Base-by-base conservation (phyloP, 1,140 invertebrate genomes). In the Pachyrhynchus sulphureomaculatus region DNA sequence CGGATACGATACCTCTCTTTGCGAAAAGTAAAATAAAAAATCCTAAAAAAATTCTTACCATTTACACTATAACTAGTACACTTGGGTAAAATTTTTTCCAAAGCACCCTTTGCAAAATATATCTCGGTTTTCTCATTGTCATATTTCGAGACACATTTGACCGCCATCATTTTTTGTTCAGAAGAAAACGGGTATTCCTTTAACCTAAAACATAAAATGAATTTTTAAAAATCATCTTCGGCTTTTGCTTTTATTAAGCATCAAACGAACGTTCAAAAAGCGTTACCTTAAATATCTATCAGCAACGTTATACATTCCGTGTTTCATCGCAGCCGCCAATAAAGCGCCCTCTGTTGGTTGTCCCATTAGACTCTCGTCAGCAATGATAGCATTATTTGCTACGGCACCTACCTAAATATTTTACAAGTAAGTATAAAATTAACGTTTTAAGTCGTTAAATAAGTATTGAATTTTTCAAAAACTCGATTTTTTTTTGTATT, bases 131-230 rank as follows among this genome's bases (percentile, higher is more conserved):
- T 21, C 42, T 82, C 79, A 67, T 88, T 82, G 34, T 81, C 81
- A 75, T 90, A 91, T 76, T 90, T 92, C 0, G 87, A 85, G 33
- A 87, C 84, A 74, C 91, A 95, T 78, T 92, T 94, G 9, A 99
- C 95, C n/a, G 91, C 91, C 98, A 99, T 99, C 84, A 95, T 94
- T 80, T 99, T 99, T 58, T 93, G 93, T 70, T 99, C 97, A 0
- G 95, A 98, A 68, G 85, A 92, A 75, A 99, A 99, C 0, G 98
- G 96, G 81, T 93, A 93, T 78, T 99, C 97, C 75, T 98, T 88
- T 2, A 98, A 76, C 47, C 95, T 81, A n/a, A 48, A 37, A 47
- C 9, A 47, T 12, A 47, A 47, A 8, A 47, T 37, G 12, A 12
- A 8, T 33, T 13, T 37, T 17, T 37, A n/a, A 3, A n/a, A 37